These are phyloP conservation scores for Microtus ochrogaster DNA, from an alignment of 2,113 vertebrate genomes.

Conservation along the genomic window DNA sequence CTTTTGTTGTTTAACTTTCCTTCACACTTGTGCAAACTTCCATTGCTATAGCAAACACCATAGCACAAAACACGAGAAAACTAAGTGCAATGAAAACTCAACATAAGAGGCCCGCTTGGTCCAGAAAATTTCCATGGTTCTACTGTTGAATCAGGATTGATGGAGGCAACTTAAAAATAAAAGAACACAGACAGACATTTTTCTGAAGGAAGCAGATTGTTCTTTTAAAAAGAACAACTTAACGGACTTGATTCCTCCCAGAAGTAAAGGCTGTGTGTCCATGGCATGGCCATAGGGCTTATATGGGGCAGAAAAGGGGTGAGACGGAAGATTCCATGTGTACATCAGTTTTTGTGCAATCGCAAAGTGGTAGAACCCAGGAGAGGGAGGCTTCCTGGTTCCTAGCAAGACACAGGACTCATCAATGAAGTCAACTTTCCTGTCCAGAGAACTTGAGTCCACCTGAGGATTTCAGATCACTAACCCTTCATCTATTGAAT, in stretches of 20 bases:
- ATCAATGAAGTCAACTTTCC: not conserved
- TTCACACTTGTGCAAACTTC: not conserved
- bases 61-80: not conserved
- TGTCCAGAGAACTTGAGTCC: not conserved
- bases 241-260: not conserved
- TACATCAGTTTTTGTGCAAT: not conserved
- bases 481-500: not conserved
- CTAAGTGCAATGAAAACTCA: not conserved
- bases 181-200: not conserved
- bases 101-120: not conserved
- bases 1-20: conserved; percentile 36
- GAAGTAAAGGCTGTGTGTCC: not conserved
- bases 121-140: not conserved
- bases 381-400: not conserved
- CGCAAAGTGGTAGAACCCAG: not conserved
- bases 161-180: not conserved
- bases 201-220: not conserved
- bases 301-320: too few relatives aligned
- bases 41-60: not conserved
- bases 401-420: too few relatives aligned
- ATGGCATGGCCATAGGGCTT: too few relatives aligned
- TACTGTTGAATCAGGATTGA: not conserved
- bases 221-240: not conserved
- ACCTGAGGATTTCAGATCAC: not conserved
- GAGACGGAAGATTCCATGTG: not conserved